phyloP scores from a whole-genome alignment of 2,797 vertebrate genomes.

The Ceryle rudis region DNA sequence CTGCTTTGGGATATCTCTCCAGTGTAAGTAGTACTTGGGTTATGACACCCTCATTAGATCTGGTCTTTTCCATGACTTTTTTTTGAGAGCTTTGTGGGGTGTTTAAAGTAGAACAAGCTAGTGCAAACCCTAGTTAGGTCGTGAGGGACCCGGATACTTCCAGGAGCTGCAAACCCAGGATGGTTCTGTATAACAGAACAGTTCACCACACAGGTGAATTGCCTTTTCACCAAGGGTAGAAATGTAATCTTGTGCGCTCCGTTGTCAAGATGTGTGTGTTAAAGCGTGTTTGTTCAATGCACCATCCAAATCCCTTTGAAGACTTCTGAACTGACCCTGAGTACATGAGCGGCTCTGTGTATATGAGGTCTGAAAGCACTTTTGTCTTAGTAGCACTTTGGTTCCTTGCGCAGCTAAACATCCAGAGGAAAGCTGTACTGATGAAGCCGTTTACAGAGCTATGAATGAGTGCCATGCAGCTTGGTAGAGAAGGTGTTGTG shows the following conservation, averaged over 20 bases:
- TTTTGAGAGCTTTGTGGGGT: neutral
- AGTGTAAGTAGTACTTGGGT: neutral
- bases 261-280: neutral
- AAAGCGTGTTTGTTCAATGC: neutral
- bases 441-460: neutral
- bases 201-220: neutral
- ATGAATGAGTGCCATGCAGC: neutral
- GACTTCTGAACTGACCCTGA: neutral
- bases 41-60: neutral
- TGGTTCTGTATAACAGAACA: neutral
- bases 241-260: accelerated
- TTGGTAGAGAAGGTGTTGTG: neutral
- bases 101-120: neutral
- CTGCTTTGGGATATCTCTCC: accelerated
- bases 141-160: neutral
- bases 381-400: neutral
- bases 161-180: neutral
- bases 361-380: neutral
- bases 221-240: neutral
- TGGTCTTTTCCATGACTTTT: neutral
- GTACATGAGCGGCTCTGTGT: neutral
- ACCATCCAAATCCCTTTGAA: neutral
- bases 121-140: neutral
- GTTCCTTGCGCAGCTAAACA: neutral
- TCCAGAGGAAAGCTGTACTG: neutral